A percentile compares a stretch with the other conserved stretches of the same genome.
phyloP scores from a whole-genome alignment of 1,140 invertebrate species.

The Cyclargus thomasi region DNA sequence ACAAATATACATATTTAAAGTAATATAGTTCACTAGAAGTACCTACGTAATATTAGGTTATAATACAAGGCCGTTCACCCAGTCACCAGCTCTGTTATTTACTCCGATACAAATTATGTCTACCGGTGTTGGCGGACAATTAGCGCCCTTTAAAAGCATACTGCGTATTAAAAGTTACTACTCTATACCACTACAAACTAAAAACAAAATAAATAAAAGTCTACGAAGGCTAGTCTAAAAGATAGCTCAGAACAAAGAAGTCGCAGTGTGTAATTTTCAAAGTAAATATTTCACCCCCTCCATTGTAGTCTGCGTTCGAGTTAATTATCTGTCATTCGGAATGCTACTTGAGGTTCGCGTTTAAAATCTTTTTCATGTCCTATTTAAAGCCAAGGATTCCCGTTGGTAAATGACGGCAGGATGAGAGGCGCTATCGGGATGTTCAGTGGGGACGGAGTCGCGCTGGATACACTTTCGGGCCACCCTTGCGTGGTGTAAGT shows the following conservation, averaged over 20 bases:
- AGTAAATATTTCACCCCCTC: not conserved
- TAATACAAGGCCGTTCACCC: conserved; percentile 13
- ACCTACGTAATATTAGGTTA: conserved; percentile 11
- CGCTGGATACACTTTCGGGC: conserved; percentile 32
- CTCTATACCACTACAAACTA: not conserved
- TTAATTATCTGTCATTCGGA: conserved; percentile 21
- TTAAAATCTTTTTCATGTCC: conserved; percentile 21
- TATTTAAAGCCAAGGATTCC: conserved; percentile 46
- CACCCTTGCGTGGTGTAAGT: conserved; percentile 38
- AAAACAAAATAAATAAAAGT: conserved; percentile 2
- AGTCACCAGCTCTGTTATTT: not conserved
- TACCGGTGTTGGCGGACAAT: not conserved
- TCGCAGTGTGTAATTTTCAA: not conserved
- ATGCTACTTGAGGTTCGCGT: conserved; percentile 35
- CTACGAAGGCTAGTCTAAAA: conserved; percentile 3
- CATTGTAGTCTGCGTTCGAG: not conserved
- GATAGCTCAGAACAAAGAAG: not conserved
- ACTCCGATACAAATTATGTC: not conserved
- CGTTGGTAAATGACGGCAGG: conserved; percentile 37
- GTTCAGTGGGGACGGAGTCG: conserved; percentile 37
- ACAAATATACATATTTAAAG: conserved; percentile 9
- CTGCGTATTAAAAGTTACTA: not conserved
- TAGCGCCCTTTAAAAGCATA: conserved; percentile 2
- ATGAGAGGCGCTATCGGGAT: conserved; percentile 44
- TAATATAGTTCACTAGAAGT: conserved; percentile 10